A percentile compares a stretch with the other conserved stretches of the same genome.
phyloP scores from a whole-genome alignment of 2,888 invertebrate genomes.

The Cylloceria caligata region DNA sequence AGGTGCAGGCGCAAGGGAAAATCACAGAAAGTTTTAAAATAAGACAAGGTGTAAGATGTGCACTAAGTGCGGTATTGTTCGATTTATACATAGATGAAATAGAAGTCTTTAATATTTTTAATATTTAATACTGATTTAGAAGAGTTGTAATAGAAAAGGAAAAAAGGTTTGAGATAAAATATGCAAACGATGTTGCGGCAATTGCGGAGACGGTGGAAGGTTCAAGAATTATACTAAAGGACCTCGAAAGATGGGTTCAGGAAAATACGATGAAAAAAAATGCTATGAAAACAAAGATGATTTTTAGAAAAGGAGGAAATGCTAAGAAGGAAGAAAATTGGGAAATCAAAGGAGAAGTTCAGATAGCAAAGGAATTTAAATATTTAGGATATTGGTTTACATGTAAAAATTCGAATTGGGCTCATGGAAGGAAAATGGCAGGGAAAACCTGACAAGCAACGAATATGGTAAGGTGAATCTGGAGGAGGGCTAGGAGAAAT shows the following conservation, averaged over 20 bases:
- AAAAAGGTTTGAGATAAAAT: neutral
- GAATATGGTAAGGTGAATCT: neutral
- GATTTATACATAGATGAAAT: constrained; percentile 51
- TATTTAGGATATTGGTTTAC: too few relatives aligned
- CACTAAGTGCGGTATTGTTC: constrained; percentile 58
- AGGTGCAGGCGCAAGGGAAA: constrained; percentile 52
- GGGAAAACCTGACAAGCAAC: constrained; percentile 37
- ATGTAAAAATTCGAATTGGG: constrained; percentile 11
- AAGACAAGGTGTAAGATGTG: too few relatives aligned
- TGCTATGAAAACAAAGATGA: neutral
- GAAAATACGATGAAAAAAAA: constrained; percentile 24
- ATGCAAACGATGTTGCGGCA: neutral
- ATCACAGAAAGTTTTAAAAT: constrained; percentile 56
- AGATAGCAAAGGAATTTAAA: neutral
- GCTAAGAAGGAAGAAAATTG: constrained; percentile 25
- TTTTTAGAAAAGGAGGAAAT: constrained; percentile 32
- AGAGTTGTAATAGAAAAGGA: too few relatives aligned
- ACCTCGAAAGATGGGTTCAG: neutral
- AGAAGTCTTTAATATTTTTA: too few relatives aligned
- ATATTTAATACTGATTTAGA: too few relatives aligned
- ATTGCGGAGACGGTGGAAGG: neutral
- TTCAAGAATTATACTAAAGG: neutral
- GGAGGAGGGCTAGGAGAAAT: constrained; percentile 16
- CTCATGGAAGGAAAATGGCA: constrained; percentile 3
- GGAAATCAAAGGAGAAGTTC: constrained; percentile 29